phyloP scores from a whole-genome alignment of 2,888 invertebrate species.

The Malacosoma neustria region DNA sequence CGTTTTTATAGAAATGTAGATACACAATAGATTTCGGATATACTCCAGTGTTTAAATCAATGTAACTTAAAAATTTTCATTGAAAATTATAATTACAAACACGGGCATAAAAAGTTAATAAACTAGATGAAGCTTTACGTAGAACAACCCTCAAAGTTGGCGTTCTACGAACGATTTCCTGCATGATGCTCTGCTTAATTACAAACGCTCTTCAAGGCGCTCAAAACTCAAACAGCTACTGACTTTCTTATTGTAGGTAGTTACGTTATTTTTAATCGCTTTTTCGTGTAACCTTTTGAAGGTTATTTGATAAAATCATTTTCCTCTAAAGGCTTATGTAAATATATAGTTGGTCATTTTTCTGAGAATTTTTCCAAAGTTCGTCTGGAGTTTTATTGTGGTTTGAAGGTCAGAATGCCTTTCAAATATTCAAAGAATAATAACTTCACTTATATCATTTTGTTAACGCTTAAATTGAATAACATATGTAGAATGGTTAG shows the following conservation, averaged over 20 bases:
- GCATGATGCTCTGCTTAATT: constrained; percentile 1
- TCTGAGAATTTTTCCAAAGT: neutral
- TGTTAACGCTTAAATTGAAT: no score
- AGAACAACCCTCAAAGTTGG: constrained; percentile 3
- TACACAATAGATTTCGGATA: no score
- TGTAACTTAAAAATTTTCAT: no score
- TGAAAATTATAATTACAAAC: no score
- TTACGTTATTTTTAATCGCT: neutral
- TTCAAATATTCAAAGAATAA: no score
- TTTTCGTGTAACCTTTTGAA: neutral
- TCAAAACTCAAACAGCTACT: neutral
- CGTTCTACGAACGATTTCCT: neutral
- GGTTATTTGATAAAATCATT: neutral
- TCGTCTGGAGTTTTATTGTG: neutral
- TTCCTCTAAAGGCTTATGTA: neutral
- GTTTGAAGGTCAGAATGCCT: no score
- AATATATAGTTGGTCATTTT: neutral
- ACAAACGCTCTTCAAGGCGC: constrained; percentile 1
- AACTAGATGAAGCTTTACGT: neutral
- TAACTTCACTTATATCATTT: no score
- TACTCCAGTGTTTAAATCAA: no score
- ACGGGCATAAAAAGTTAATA: no score
- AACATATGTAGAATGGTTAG: no score
- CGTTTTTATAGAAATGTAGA: no score
- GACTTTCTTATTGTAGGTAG: neutral